These are phyloP conservation scores for Anas bernieri DNA, from an alignment of 2,797 vertebrate species.

Conservation along the genomic window DNA sequence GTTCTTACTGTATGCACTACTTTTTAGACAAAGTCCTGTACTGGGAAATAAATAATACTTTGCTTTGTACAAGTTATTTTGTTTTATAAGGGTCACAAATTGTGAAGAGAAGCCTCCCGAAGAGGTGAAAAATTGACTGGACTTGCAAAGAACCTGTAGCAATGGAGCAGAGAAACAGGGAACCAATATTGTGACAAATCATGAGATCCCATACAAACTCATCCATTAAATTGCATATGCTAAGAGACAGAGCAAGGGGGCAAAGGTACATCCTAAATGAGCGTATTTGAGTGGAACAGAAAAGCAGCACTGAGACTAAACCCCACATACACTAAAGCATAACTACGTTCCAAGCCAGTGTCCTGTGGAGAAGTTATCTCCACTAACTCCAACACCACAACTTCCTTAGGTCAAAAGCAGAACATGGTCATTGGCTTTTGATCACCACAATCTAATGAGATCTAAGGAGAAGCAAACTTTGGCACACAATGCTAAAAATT, in stretches of 20 bases:
- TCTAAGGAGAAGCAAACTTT: too few species aligned
- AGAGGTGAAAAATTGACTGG: not conserved
- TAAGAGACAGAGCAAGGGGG: not conserved
- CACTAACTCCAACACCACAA: not conserved
- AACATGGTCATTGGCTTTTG: too few species aligned
- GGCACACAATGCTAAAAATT: too few species aligned
- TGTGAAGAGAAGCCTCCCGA: not conserved
- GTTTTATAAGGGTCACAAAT: not conserved
- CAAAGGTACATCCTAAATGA: not conserved
- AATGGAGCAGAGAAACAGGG: not conserved
- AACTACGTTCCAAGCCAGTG: not conserved
- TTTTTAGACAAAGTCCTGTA: not conserved
- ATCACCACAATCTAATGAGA: too few species aligned
- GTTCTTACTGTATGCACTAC: not conserved
- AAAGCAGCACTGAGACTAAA: not conserved
- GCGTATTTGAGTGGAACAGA: not conserved
- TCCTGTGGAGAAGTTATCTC: not conserved
- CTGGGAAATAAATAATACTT: not conserved
- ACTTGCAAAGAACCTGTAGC: not conserved
- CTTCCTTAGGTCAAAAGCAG: not conserved
- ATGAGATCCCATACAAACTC: not conserved
- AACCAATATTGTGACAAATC: not conserved
- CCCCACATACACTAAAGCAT: not conserved
- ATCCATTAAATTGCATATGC: not conserved
- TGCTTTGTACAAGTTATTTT: not conserved